Evolutionary conservation across 1,140 invertebrate species (phyloP), one percentile per base, ranked within the genome.

Genomic region (Drosophila navojoa): DNA sequence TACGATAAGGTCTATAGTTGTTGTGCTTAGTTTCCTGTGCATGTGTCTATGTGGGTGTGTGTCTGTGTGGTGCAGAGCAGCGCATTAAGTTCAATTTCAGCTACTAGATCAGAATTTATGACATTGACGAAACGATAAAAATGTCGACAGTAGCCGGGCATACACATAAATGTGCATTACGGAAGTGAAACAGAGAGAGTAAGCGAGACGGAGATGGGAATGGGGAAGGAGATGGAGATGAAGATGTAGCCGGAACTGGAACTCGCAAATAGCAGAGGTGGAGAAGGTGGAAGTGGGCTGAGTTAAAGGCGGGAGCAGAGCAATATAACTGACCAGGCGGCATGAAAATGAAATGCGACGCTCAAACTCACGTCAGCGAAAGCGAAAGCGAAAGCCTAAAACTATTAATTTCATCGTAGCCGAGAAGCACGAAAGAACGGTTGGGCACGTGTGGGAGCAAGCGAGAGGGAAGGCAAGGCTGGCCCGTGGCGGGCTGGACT

Each of bases 71-170:
- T 13, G n/a, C 15, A 15, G 13, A 40, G 52, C 58, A 50, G 59
- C 74, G 84, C 85, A 85, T 90, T 90, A 90, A 90, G 85, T 90
- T 90, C 85, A 90, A 90, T 90, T 90, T 85, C 66, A 82, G 85
- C 77, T 69, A 79, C 85, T 72, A 85, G 81, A 90, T 90, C 80
- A 90, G 85, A 90, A 90, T 90, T 90, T 90, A 89, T 89, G 84
- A 89, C 84, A 89, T 89, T 89, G 84, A 89, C 84, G 84, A 89
- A 90, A 84, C 84, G 77, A 90, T 89, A 90, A 90, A 89, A 89
- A 87, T 78, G 84, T 90, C 79, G 84, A 44, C 76, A 89, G 71
- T 71, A 42, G 29, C 44, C 50, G 49, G 49, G 35, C 58, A 71
- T 9, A 61, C 19, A 67, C 84, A 87, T 87, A 87, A 87, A 87